Evolutionary conservation across 2,888 invertebrate species (phyloP).

Genomic region (Rhyacophila evoluta): DNA sequence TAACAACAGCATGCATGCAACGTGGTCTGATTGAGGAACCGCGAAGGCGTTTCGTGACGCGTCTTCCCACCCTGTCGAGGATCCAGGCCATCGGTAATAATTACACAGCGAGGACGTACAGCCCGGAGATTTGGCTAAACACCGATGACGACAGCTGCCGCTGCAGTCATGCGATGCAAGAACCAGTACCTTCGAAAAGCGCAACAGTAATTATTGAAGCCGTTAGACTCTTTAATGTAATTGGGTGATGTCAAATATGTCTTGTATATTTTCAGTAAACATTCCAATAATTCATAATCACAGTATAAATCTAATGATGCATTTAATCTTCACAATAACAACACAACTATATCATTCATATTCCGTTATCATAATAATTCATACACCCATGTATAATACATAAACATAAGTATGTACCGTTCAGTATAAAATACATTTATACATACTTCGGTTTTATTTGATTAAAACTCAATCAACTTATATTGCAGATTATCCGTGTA

Average conservation of each 20-base stretch:
- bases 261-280: too few relatives aligned
- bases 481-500: too few relatives aligned
- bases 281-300: too few relatives aligned
- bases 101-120: background rate
- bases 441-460: too few relatives aligned
- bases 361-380: too few relatives aligned
- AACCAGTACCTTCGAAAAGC: background rate
- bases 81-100: constrained; percentile 1
- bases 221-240: background rate
- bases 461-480: too few relatives aligned
- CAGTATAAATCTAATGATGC: too few relatives aligned
- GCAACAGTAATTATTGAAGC: background rate
- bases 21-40: constrained; percentile 9
- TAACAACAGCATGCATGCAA: background rate
- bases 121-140: constrained; percentile 10
- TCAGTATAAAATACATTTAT: too few relatives aligned
- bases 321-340: too few relatives aligned
- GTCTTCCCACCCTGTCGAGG: constrained; percentile 15
- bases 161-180: background rate
- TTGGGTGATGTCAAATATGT: background rate
- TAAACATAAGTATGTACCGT: too few relatives aligned
- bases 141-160: constrained; percentile 7
- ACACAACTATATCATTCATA: too few relatives aligned
- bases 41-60: constrained; percentile 22
- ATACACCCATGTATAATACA: too few relatives aligned